Conservation (phyloP, 1,140 invertebrate genomes). For the Caenorhabditis briggsae region DNA sequence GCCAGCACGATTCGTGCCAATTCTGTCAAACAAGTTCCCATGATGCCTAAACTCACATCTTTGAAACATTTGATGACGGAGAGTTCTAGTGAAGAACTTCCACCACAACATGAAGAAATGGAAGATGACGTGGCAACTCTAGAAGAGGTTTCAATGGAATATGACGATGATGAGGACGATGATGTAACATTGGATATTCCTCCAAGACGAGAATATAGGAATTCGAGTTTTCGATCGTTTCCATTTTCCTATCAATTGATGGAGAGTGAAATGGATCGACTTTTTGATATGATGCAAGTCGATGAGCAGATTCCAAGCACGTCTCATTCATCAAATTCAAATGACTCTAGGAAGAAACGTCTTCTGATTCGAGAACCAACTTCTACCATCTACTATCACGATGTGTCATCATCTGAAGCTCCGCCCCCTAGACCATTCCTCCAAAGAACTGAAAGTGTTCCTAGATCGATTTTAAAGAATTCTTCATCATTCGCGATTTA, state of each 20-base stretch:
- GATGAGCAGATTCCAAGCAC: constrained; percentile 37
- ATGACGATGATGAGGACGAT: background rate
- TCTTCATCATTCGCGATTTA: constrained; percentile 37
- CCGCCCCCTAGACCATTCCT: background rate
- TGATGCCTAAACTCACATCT: constrained; percentile 18
- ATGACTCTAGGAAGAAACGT: background rate
- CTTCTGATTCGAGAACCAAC: constrained; percentile 24
- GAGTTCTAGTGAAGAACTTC: constrained; percentile 14
- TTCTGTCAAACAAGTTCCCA: constrained; percentile 24
- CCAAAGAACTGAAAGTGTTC: constrained; percentile 12
- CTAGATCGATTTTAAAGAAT: constrained; percentile 23
- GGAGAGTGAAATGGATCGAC: constrained; percentile 46
- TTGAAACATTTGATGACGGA: constrained; percentile 36
- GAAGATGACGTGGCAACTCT: constrained; percentile 19
- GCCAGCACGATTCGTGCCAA: constrained; percentile 25
- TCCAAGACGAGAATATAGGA: background rate
- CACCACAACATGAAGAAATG: background rate
- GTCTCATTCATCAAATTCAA: background rate
- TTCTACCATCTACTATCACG: constrained; percentile 33
- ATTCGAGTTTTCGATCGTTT: constrained; percentile 25
- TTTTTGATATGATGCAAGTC: constrained; percentile 47
- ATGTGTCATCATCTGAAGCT: constrained; percentile 18
- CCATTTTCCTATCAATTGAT: constrained; percentile 34
- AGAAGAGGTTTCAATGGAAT: constrained; percentile 48
- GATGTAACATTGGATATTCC: constrained; percentile 26